A percentile compares a stretch with the other conserved stretches of the same genome.
phyloP scores from a whole-genome alignment of 2,888 invertebrate genomes.

The Smittia sp. region DNA sequence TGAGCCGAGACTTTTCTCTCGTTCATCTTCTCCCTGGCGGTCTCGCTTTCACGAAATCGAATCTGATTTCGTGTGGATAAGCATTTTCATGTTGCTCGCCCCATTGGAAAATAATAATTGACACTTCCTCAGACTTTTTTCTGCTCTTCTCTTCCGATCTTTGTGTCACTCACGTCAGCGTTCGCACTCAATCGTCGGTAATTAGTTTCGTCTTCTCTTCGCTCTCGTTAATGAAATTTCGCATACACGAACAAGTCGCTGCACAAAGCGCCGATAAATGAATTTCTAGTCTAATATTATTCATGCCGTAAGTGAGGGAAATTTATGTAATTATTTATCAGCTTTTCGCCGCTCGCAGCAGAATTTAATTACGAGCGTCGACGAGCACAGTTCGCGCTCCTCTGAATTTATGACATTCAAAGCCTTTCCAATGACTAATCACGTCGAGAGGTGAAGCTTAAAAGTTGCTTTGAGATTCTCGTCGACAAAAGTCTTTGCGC shows the following conservation, averaged over 20 bases:
- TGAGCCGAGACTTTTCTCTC: background rate
- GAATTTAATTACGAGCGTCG: no score
- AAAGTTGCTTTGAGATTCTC: no score
- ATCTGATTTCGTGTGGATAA: background rate
- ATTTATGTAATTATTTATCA: no score
- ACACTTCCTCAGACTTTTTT: background rate
- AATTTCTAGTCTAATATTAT: no score
- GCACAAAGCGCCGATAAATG: background rate
- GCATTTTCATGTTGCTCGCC: constrained; percentile 12
- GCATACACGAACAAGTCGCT: background rate
- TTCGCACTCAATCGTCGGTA: background rate
- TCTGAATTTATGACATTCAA: no score
- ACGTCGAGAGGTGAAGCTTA: no score
- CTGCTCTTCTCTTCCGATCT: background rate
- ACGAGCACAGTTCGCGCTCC: no score
- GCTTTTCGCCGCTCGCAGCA: no score
- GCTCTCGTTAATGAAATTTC: background rate
- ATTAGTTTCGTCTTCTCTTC: background rate
- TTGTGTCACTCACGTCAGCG: background rate
- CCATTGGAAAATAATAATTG: constrained; percentile 8
- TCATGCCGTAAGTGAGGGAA: no score
- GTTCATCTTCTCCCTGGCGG: background rate
- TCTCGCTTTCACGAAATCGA: background rate
- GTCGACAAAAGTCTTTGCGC: background rate
- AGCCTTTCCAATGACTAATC: no score